Evolutionary conservation across 2,113 vertebrate genomes (phyloP).

Genomic region (Grus americana): DNA sequence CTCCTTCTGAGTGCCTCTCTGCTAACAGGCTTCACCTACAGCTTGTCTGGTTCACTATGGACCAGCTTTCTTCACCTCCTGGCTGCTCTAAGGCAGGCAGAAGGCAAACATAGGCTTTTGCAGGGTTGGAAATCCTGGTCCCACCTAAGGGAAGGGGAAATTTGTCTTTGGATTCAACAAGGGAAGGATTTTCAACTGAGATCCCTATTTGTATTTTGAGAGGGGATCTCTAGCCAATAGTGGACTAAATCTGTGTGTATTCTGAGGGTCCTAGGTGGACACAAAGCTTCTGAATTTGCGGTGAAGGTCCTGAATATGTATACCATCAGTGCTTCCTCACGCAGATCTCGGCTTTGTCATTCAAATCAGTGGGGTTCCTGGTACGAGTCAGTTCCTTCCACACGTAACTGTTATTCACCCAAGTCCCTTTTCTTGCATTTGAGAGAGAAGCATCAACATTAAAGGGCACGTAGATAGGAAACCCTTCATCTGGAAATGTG

Average conservation of each 20-base stretch:
- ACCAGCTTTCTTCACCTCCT: neutral
- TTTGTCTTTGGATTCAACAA: neutral
- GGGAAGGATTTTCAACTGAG: neutral
- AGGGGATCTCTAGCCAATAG: neutral
- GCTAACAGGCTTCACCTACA: neutral
- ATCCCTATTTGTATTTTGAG: neutral
- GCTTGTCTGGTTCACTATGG: neutral
- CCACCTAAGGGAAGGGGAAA: neutral
- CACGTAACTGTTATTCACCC: no score
- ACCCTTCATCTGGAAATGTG: fast-evolving
- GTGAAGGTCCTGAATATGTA: neutral
- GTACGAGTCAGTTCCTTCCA: fast-evolving
- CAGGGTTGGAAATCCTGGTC: neutral
- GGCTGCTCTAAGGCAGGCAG: neutral
- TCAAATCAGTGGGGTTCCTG: neutral
- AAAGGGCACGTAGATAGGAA: neutral
- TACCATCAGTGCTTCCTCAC: fast-evolving
- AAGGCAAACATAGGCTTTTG: neutral
- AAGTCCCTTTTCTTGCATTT: neutral
- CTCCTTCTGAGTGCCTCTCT: neutral
- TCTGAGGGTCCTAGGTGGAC: neutral
- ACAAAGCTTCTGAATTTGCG: neutral
- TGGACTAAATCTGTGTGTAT: neutral
- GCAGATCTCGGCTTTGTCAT: neutral
- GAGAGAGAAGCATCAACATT: neutral